Conservation (phyloP, 2,797 vertebrate species). For the Ataeniobius toweri region DNA sequence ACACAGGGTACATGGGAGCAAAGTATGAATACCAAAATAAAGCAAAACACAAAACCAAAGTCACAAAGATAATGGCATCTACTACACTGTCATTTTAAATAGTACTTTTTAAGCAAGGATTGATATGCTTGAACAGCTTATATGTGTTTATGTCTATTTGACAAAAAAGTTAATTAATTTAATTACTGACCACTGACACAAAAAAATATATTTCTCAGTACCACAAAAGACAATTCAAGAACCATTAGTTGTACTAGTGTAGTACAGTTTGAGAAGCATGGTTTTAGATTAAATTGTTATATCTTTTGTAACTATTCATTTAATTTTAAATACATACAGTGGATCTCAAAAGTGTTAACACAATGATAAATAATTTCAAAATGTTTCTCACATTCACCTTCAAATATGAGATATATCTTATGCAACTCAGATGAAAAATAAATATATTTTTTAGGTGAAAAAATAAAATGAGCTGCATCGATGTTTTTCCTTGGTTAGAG, state of each 20-base stretch:
- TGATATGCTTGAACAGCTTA: neutral
- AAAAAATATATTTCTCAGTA: neutral
- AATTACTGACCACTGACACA: neutral
- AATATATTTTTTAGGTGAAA: neutral
- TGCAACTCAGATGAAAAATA: neutral
- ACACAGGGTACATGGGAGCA: no score
- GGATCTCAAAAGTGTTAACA: neutral
- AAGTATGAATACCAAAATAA: no score
- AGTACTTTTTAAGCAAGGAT: neutral
- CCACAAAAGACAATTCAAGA: neutral
- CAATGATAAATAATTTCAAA: no score
- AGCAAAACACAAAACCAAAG: no score
- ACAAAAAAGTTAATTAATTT: neutral
- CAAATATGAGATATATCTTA: no score
- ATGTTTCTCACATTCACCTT: no score
- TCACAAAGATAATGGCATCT: no score
- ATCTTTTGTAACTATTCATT: neutral
- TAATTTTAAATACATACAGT: neutral
- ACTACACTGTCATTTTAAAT: neutral
- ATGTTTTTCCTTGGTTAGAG: no score
- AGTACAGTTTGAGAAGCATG: neutral
- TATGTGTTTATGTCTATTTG: no score
- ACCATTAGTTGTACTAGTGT: neutral
- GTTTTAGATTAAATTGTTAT: neutral
- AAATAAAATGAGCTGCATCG: neutral